These are phyloP conservation scores for Mellilla xanthometata DNA, from an alignment of 2,888 invertebrate genomes.

Conservation along the genomic window DNA sequence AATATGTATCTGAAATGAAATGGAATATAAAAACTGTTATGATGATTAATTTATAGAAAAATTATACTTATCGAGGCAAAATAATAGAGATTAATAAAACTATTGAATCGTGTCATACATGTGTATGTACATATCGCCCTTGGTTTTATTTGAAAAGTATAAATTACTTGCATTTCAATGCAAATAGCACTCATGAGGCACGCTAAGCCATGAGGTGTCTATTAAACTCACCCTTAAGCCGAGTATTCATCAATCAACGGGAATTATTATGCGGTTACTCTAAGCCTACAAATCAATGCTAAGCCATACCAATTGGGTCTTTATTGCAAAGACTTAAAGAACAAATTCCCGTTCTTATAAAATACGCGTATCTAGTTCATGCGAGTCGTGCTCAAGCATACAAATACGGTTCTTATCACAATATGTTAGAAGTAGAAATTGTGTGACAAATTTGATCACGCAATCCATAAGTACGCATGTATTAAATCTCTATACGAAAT, in stretches of 20 bases:
- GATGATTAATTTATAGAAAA: too few relatives aligned
- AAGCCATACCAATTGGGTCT: conserved; percentile 6
- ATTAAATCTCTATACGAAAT: conserved; percentile 34
- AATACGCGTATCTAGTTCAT: not conserved
- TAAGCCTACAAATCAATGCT: conserved; percentile 29
- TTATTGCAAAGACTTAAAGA: conserved; percentile 5
- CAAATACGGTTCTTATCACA: conserved; percentile 4
- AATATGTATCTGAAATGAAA: too few relatives aligned
- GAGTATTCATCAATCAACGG: conserved; percentile 59
- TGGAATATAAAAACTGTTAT: too few relatives aligned
- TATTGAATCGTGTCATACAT: too few relatives aligned
- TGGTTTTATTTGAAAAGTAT: too few relatives aligned
- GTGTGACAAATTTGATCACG: conserved; percentile 24
- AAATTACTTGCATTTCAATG: conserved; percentile 20
- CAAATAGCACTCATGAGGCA: conserved; percentile 32
- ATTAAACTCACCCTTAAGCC: conserved; percentile 32
- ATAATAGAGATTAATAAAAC: too few relatives aligned
- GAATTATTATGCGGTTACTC: conserved; percentile 51
- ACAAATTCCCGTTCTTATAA: not conserved
- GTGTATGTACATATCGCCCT: too few relatives aligned
- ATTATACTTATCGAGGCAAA: too few relatives aligned
- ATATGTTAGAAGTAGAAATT: conserved; percentile 18
- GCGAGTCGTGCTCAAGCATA: not conserved
- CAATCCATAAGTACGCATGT: conserved; percentile 25
- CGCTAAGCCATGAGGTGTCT: conserved; percentile 33